Conservation (phyloP, 2,797 vertebrate genomes). For the Atherinosoma microstoma region DNA sequence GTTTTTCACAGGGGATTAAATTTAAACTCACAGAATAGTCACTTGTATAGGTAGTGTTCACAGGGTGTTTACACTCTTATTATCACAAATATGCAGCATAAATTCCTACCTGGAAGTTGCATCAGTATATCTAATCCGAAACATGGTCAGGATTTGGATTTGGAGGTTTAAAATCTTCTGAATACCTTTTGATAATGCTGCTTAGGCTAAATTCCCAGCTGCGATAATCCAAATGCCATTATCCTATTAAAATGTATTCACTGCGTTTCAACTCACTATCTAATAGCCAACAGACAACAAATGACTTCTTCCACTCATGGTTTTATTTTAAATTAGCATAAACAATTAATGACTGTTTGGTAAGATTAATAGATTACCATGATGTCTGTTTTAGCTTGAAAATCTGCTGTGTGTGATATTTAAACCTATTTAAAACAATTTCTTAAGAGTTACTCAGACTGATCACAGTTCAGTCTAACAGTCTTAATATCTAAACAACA, state of each 20-base stretch:
- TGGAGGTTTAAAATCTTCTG: constrained; percentile 74
- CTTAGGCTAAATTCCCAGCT: constrained; percentile 78
- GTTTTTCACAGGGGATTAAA: constrained; percentile 59
- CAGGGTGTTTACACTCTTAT: constrained; percentile 59
- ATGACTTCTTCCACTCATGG: constrained; percentile 38
- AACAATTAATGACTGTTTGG: constrained; percentile 67
- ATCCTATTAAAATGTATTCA: constrained; percentile 81
- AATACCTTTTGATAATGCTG: constrained; percentile 81
- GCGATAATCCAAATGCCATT: constrained; percentile 78
- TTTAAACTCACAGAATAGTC: constrained; percentile 43
- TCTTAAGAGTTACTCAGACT: constrained; percentile 4
- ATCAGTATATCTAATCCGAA: constrained; percentile 76
- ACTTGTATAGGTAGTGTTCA: constrained; percentile 56
- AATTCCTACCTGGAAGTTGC: constrained; percentile 78
- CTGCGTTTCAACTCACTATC: constrained; percentile 61
- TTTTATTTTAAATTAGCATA: constrained; percentile 68
- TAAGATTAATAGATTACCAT: constrained; percentile 38
- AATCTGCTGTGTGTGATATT: constrained; percentile 20
- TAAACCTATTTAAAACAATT: not conserved
- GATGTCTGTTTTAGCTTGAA: constrained; percentile 23
- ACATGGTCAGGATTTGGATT: constrained; percentile 78
- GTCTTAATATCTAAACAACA: constrained; percentile 16
- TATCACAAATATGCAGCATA: constrained; percentile 54
- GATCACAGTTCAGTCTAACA: not conserved
- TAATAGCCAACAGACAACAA: constrained; percentile 56